A percentile compares a stretch with the other conserved stretches of the same genome.
phyloP scores from a whole-genome alignment of 2,888 invertebrate species.

The Candidula unifasciata region DNA sequence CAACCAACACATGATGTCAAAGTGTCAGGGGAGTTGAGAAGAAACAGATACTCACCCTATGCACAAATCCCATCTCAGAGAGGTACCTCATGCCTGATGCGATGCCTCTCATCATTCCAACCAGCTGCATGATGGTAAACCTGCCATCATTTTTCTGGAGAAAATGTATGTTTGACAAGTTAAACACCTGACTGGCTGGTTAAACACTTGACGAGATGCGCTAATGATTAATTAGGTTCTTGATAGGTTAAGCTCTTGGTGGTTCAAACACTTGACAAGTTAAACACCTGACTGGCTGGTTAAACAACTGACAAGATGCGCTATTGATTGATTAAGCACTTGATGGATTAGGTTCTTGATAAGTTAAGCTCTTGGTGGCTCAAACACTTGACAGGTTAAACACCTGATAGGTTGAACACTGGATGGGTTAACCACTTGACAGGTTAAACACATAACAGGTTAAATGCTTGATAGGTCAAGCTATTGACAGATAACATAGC shows the following conservation, averaged over 20 bases:
- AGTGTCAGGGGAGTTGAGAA: no score
- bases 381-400: background rate
- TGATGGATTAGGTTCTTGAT: background rate
- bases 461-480: background rate
- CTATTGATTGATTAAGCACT: background rate
- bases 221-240: background rate
- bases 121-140: slow-evolving; percentile 83
- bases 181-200: background rate
- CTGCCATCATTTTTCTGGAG: slow-evolving; percentile 93
- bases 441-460: no score
- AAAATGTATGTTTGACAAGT: background rate
- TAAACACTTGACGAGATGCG: background rate
- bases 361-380: background rate
- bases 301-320: background rate
- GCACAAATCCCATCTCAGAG: slow-evolving; percentile 99
- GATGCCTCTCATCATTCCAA: slow-evolving; percentile 97
- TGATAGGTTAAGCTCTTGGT: background rate
- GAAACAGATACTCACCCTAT: slow-evolving; percentile 82
- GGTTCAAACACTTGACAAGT: background rate
- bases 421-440: no score
- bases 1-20: no score
- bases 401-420: background rate
- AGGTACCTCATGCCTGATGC: slow-evolving; percentile 99
- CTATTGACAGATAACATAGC: no score
- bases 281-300: background rate